Conservation (phyloP, 2,113 vertebrate genomes). For the Mus spicilegus region DNA sequence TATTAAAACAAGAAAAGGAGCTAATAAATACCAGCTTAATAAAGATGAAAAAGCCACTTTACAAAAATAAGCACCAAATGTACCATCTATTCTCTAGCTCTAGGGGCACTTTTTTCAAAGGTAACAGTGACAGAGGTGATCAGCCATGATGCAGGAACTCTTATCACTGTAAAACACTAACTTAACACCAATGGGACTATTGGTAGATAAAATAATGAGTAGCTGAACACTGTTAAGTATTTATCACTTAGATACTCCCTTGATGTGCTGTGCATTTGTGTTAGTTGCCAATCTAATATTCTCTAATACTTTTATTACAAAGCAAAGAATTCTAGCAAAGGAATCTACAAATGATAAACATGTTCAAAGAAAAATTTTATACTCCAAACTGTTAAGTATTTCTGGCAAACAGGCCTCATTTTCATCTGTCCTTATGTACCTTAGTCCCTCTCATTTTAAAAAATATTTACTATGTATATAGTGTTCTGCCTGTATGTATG, state of each 20-base stretch:
- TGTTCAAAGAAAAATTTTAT: slow-evolving; percentile 25
- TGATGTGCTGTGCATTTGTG: not conserved
- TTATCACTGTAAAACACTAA: slow-evolving; percentile 42
- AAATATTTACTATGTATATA: too few species aligned
- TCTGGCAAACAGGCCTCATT: slow-evolving; percentile 13
- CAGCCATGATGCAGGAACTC: not conserved
- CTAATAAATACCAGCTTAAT: slow-evolving; percentile 26
- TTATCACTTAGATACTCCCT: not conserved
- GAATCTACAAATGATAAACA: slow-evolving; percentile 22
- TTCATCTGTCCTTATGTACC: slow-evolving; percentile 29
- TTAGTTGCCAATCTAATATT: not conserved
- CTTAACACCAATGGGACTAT: slow-evolving; percentile 63
- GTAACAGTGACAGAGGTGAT: slow-evolving; percentile 5
- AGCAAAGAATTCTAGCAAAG: slow-evolving; percentile 33
- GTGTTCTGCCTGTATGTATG: too few species aligned
- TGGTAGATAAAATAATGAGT: slow-evolving; percentile 33
- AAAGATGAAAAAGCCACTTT: slow-evolving; percentile 34
- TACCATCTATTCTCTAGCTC: not conserved
- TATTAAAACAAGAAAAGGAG: not conserved
- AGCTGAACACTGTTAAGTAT: not conserved
- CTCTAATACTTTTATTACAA: slow-evolving; percentile 22
- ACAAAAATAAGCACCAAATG: not conserved
- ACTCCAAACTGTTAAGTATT: slow-evolving; percentile 40
- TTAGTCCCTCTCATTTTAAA: not conserved
- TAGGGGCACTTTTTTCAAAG: slow-evolving; percentile 29